phyloP scores from a whole-genome alignment of 2,888 invertebrate species.

The Danaus chrysippus region DNA sequence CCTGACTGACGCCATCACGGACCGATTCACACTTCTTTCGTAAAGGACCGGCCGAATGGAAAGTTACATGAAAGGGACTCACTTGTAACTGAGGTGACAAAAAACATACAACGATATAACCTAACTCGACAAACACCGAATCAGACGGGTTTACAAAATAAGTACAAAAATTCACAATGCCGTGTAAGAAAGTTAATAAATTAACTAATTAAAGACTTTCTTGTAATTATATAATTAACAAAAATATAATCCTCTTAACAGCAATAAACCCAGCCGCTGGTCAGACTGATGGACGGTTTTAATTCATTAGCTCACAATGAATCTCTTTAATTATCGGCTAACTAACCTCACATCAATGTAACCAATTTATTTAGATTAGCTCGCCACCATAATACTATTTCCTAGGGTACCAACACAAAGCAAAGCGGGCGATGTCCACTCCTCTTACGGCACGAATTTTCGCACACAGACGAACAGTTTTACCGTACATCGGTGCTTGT shows the following conservation, averaged over 20 bases:
- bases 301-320: constrained; percentile 30
- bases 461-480: constrained; percentile 70
- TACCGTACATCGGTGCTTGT: constrained; percentile 71
- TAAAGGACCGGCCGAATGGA: constrained; percentile 66
- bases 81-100: constrained; percentile 55
- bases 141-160: constrained; percentile 21
- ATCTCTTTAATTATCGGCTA: constrained; percentile 54
- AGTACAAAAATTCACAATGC: not conserved
- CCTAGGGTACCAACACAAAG: constrained; percentile 60
- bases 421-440: constrained; percentile 69
- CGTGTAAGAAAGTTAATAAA: not conserved
- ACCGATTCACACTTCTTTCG: constrained; percentile 70
- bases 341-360: constrained; percentile 54
- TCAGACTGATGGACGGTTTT: constrained; percentile 18
- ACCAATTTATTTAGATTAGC: constrained; percentile 69
- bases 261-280: constrained; percentile 1
- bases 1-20: constrained; percentile 68
- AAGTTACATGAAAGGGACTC: constrained; percentile 72
- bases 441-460: constrained; percentile 69
- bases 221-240: not conserved
- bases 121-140: constrained; percentile 31
- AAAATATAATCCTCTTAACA: constrained; percentile 6
- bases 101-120: constrained; percentile 41
- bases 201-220: too few relatives aligned
- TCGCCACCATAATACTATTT: constrained; percentile 51